These are phyloP conservation scores for Muricea muricata DNA, from an alignment of 92 coral and sea anemone species.

Conservation along the genomic window DNA sequence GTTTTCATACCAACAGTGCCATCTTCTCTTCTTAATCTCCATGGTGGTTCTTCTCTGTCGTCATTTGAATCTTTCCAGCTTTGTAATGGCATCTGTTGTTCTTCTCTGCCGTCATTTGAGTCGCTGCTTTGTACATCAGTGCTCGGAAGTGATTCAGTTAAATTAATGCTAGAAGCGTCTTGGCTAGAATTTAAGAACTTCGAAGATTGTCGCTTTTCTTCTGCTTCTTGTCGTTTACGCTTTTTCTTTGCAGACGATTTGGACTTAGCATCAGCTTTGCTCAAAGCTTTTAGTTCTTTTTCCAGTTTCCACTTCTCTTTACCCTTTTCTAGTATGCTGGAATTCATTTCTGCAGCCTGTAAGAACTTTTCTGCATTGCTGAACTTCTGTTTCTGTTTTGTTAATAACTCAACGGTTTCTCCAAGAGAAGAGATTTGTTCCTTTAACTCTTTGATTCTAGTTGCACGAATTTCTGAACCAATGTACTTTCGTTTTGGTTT, in stretches of 20 bases:
- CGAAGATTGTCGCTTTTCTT: neutral
- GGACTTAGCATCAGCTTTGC: constrained; percentile 21
- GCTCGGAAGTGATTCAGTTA: neutral
- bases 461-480: neutral
- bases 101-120: neutral
- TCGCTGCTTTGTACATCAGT: neutral
- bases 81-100: neutral
- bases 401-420: constrained; percentile 23
- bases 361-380: constrained; percentile 10
- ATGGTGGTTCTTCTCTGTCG: neutral
- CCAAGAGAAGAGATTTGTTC: constrained; percentile 1
- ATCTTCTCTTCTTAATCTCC: neutral
- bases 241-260: constrained; percentile 14
- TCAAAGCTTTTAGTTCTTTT: constrained; percentile 1
- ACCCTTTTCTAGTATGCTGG: constrained; percentile 5
- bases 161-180: neutral
- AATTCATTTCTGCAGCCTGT: constrained; percentile 43
- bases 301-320: constrained; percentile 9
- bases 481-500: constrained; percentile 37
- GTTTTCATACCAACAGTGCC: neutral
- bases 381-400: constrained; percentile 34
- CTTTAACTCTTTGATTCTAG: neutral
- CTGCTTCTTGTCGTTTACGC: neutral
- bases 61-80: neutral
- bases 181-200: neutral